phyloP scores from a whole-genome alignment of 1,140 invertebrate species.

The Agrypnia vestita region DNA sequence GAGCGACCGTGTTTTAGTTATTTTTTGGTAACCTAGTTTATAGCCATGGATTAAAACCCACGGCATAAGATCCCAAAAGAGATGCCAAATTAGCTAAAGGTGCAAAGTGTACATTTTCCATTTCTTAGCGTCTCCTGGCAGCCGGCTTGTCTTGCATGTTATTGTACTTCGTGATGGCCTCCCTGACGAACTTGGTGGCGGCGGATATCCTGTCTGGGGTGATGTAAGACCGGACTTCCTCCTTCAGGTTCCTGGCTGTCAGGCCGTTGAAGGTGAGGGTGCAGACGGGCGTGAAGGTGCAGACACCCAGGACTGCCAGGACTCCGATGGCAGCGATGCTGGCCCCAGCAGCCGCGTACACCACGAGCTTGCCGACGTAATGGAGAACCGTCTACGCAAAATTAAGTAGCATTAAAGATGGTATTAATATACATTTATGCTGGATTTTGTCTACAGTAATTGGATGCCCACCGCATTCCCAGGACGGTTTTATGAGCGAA shows the following conservation, averaged over 20 bases:
- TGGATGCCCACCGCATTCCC: too few relatives aligned
- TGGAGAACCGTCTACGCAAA: conserved; percentile 66
- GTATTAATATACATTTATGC: too few relatives aligned
- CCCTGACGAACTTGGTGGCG: conserved; percentile 76
- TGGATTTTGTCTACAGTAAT: too few relatives aligned
- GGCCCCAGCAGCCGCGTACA: conserved; percentile 67
- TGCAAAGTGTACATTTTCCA: too few relatives aligned
- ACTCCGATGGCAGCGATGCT: conserved; percentile 75
- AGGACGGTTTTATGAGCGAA: too few relatives aligned
- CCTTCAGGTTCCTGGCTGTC: conserved; percentile 63
- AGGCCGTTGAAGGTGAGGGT: conserved; percentile 74
- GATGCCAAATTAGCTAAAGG: too few relatives aligned
- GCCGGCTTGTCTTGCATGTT: conserved; percentile 67
- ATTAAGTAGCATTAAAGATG: too few relatives aligned
- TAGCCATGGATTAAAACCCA: too few relatives aligned
- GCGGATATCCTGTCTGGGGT: conserved; percentile 75
- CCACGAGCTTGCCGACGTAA: conserved; percentile 65
- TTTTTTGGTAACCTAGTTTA: too few relatives aligned
- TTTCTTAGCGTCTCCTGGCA: conserved; percentile 16
- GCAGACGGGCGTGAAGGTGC: conserved; percentile 79
- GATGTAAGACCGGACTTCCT: conserved; percentile 67
- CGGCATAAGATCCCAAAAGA: too few relatives aligned
- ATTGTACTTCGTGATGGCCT: conserved; percentile 79
- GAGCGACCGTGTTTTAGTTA: too few relatives aligned
- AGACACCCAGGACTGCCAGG: conserved; percentile 75